phyloP scores from a whole-genome alignment of 1,140 invertebrate species.

The Portunus trituberculatus region DNA sequence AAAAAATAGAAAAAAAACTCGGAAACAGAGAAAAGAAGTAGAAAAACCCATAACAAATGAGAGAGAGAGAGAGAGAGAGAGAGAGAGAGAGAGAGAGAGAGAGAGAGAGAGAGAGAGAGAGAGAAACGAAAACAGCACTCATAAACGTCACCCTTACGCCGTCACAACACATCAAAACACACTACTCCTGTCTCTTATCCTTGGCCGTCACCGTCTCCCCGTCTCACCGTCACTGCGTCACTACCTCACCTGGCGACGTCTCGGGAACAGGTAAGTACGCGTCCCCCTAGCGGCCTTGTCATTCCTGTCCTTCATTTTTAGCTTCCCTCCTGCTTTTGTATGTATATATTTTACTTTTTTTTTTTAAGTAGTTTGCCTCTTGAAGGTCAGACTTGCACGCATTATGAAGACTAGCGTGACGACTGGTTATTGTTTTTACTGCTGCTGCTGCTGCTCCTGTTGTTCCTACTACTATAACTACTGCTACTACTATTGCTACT shows the following conservation, averaged over 20 bases:
- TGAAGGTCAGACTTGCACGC: not conserved
- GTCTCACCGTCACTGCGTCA: too few relatives aligned
- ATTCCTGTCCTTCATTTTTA: not conserved
- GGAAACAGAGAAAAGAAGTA: too few relatives aligned
- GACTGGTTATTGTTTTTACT: not conserved
- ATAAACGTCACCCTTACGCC: not conserved
- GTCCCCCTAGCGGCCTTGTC: not conserved
- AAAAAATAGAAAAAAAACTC: too few relatives aligned
- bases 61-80: too few relatives aligned
- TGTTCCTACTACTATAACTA: too few relatives aligned
- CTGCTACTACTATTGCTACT: not conserved
- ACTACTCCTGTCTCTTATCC: too few relatives aligned
- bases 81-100: too few relatives aligned
- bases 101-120: too few relatives aligned
- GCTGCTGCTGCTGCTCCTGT: not conserved
- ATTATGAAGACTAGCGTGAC: too few relatives aligned
- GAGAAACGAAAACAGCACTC: too few relatives aligned
- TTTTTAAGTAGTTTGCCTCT: not conserved
- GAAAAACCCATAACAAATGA: too few relatives aligned
- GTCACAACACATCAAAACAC: not conserved
- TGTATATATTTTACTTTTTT: not conserved
- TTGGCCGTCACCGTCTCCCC: not conserved
- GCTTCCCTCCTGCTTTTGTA: not conserved
- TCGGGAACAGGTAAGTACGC: not conserved
- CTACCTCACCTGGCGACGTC: not conserved